Conservation (phyloP, 1,140 invertebrate species). For the Rhyzopertha dominica region DNA sequence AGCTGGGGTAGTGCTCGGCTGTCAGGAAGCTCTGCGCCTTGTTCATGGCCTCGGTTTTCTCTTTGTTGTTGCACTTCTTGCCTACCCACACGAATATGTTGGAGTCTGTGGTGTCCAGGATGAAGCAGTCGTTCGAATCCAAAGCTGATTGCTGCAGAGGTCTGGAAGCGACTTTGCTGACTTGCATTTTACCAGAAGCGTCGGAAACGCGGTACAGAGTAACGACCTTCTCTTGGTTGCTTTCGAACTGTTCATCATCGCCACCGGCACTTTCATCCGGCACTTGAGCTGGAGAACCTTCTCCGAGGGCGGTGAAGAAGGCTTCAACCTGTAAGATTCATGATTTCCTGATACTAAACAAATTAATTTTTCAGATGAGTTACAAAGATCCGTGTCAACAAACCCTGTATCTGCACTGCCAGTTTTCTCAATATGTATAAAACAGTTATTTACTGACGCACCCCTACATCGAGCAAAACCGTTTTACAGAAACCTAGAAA, state of each 20-base stretch:
- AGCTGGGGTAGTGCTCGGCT: conserved; percentile 69
- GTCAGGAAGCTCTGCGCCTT: conserved; percentile 68
- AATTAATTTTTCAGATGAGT: no score
- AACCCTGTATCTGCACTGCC: no score
- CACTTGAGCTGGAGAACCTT: conserved; percentile 58
- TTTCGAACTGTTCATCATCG: conserved; percentile 62
- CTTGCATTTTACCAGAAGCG: conserved; percentile 57
- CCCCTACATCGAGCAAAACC: no score
- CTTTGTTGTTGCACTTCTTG: conserved; percentile 66
- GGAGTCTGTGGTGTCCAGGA: conserved; percentile 73
- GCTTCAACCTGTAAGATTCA: conserved; percentile 32
- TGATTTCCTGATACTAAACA: no score
- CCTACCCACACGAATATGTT: conserved; percentile 86
- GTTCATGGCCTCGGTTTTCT: conserved; percentile 73
- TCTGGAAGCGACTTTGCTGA: conserved; percentile 59
- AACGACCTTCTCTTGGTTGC: conserved; percentile 52
- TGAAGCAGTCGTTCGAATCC: conserved; percentile 76
- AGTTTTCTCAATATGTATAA: no score
- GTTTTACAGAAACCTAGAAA: no score
- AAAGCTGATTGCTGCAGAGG: conserved; percentile 67
- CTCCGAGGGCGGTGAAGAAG: conserved; percentile 68
- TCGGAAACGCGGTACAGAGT: conserved; percentile 67
- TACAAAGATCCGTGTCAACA: no score
- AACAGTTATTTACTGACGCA: no score
- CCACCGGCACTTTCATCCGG: conserved; percentile 61